Evolutionary conservation across 1,140 invertebrate species (phyloP), one percentile per base, ranked within the genome.

Genomic region (Drosophila erecta): DNA sequence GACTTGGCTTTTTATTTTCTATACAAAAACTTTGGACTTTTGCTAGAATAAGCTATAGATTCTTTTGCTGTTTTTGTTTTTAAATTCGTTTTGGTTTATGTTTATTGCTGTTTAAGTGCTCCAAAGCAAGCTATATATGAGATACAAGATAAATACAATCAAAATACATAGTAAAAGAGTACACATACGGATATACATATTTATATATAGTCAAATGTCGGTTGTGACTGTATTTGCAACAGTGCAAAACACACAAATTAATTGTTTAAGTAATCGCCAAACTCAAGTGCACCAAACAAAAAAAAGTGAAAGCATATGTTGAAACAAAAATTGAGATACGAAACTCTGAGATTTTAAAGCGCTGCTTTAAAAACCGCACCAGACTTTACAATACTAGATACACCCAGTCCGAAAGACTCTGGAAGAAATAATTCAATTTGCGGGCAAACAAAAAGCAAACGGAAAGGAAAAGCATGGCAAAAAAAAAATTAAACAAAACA

Each of bases 111-210:
- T 89, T 86, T 91, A 91, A 84, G 90, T 91, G 90, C 90, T 91
- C 90, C 90, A 91, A 91, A 91, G 90, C 90, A 91, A 91, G 90
- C 90, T 91, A 91, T 85, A 90, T 91, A 91, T 90, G 90, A 91
- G 90, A 91, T 91, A 91, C 90, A 91, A 90, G 87, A 90, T 91
- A 91, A 91, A 73, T 87, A 90, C 83, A 90, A 80, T 90, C 71
- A 91, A 91, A 91, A 89, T 89, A 87, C 83, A 65, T 83, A 79
- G 83, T 79, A 81, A 81, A 81, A 81, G 61, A 89, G 61, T 89
- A 81, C 79, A 87, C 64, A 79, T 81, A 75, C 71, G 55, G 49
- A 57, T 49, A 61, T 62, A 69, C 57, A 77, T 79, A 57, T 41
- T 46, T 41, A 67, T 71, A 81, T 53, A 60, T 61, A 81, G 59